phyloP scores from a whole-genome alignment of 2,797 vertebrate genomes.

The Sebastes itinus region DNA sequence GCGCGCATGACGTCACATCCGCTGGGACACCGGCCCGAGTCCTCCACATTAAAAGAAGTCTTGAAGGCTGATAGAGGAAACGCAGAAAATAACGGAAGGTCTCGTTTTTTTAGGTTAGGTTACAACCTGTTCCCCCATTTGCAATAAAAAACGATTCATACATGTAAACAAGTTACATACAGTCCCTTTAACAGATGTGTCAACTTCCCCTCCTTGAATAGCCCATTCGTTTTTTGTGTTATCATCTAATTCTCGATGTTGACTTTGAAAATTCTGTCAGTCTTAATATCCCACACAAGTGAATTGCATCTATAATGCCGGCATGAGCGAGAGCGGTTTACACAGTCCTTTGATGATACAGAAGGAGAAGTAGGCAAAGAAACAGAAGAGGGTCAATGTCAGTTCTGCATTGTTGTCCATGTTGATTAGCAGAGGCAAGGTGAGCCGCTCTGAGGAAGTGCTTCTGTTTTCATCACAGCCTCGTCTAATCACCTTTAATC shows the following conservation, averaged over 20 bases:
- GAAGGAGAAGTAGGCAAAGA: neutral
- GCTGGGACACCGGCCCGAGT: too few species aligned
- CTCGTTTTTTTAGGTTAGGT: too few species aligned
- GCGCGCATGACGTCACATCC: too few species aligned
- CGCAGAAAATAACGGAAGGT: too few species aligned
- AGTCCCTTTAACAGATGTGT: neutral
- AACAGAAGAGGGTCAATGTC: slow-evolving; percentile 36
- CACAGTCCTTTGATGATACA: slow-evolving; percentile 5
- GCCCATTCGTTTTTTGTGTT: neutral
- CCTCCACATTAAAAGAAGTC: too few species aligned
- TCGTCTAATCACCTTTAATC: slow-evolving; percentile 73
- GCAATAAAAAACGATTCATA: too few species aligned
- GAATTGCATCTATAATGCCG: neutral
- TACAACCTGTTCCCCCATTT: too few species aligned
- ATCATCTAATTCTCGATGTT: neutral
- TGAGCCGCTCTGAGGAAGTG: neutral
- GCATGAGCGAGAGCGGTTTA: neutral
- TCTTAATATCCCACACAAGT: neutral
- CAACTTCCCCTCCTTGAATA: neutral
- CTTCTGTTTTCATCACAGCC: slow-evolving; percentile 6
- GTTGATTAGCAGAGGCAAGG: slow-evolving; percentile 25
- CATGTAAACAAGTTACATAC: too few species aligned
- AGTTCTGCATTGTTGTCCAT: slow-evolving; percentile 1
- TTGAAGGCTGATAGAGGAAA: too few species aligned
- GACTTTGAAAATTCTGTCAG: neutral